Base-by-base conservation (phyloP, 2,113 vertebrate genomes). In the cat (Felis catus) region DNA sequence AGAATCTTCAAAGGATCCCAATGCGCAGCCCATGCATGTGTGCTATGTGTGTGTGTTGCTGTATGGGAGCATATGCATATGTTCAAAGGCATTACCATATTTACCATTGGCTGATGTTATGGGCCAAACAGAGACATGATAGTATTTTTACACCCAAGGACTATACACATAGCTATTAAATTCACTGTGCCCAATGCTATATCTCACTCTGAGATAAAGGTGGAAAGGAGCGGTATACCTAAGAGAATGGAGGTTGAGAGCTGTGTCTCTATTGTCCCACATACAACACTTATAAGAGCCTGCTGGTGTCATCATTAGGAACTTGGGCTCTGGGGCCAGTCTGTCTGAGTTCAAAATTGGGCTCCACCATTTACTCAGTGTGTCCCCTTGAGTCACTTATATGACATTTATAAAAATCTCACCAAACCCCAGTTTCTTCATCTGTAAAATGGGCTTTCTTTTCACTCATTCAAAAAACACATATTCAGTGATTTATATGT, bases 1-100 rank as follows among this genome's bases (percentile, higher is more conserved):
- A 6, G 25, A 80, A 58, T 53, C 6, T 51, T 66, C n/a, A 23
- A 5, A 76, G n/a, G 51, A 33, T 48, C 4, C 6, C 36, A 16
- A 3, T 8, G 10, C 21, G 6, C 10, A 55, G 29, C 23, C 3
- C 13, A 0, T 25, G 2, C 4, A 19, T 10, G 10, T 31, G 3
- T 23, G 2, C 41, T n/a, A 36, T 83, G 3, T 29, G 51, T 4
- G 4, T 39, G 12, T 71, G 58, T 0, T 10, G 7, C 4, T 58
- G 51, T 15, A 25, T 21, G 55, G 76, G 45, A 91, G 31, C 36
- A 95, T 18, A 11, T 3, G 14, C 63, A 45, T 2, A 12, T 12
- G n/a, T 23, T 25, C 55, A 39, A 5, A 48, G 29, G 1, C 23
- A 12, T 66, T 31, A 29, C 14, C 10, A 23, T 7, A 2, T 41